A percentile compares a stretch with the other conserved stretches of the same genome.
phyloP scores from a whole-genome alignment of 2,888 invertebrate genomes.

The Drosophila tanythrix region DNA sequence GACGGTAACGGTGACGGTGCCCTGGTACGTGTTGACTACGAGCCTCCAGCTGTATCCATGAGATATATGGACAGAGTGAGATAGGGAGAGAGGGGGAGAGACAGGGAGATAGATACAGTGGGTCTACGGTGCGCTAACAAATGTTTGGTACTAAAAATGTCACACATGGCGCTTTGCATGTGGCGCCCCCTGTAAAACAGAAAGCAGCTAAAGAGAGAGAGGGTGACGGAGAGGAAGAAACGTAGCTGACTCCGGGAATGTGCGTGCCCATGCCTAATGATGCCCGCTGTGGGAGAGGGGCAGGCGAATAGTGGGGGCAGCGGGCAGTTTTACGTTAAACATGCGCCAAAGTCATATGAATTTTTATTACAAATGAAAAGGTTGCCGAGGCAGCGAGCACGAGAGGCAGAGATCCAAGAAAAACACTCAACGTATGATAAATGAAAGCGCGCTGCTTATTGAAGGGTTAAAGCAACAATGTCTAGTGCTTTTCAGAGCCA shows the following conservation, averaged over 20 bases:
- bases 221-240: background rate
- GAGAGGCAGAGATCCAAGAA: background rate
- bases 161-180: slow-evolving; percentile 79
- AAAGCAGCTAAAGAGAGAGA: background rate
- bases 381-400: slow-evolving; percentile 40
- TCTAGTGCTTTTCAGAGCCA: slow-evolving; percentile 43
- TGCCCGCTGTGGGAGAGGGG: slow-evolving; percentile 31
- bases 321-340: slow-evolving; percentile 64
- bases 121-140: slow-evolving; percentile 64
- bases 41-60: slow-evolving; percentile 22
- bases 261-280: slow-evolving; percentile 77
- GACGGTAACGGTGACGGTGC: slow-evolving; percentile 36
- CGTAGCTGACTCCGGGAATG: slow-evolving; percentile 41
- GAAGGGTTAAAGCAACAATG: slow-evolving; percentile 63
- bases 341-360: slow-evolving; percentile 79
- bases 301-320: background rate
- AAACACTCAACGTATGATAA: slow-evolving; percentile 62
- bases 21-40: slow-evolving; percentile 71
- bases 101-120: background rate
- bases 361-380: slow-evolving; percentile 79
- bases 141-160: slow-evolving; percentile 79
- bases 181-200: slow-evolving; percentile 44
- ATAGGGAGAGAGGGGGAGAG: background rate
- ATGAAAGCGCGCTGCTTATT: slow-evolving; percentile 52
- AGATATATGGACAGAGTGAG: background rate